Percentiles rank a stretch among this genome's conserved stretches.
phyloP scores from a whole-genome alignment of 2,888 invertebrate genomes.

The Cheilosia variabilis region DNA sequence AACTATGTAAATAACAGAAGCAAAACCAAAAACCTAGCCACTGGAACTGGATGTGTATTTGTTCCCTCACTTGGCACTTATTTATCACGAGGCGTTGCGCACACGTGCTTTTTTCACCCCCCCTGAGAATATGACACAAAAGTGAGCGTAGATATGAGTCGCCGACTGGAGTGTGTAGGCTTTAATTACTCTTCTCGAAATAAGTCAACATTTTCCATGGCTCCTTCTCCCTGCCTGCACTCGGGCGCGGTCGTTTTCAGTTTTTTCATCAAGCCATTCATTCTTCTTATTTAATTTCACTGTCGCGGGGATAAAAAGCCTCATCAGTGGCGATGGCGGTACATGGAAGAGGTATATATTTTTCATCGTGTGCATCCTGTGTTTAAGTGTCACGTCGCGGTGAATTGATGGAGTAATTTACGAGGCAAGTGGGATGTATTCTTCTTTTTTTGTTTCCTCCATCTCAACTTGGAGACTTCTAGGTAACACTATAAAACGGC shows the following conservation, averaged over 20 bases:
- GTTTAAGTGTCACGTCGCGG: constrained; percentile 69
- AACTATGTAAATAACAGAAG: no score
- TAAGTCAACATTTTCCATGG: constrained; percentile 34
- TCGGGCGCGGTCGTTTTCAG: neutral
- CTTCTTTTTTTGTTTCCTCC: neutral
- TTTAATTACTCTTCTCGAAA: constrained; percentile 61
- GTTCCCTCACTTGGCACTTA: neutral
- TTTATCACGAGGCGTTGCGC: neutral
- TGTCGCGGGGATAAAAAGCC: constrained; percentile 20
- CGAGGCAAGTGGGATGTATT: constrained; percentile 48
- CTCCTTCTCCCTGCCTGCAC: neutral
- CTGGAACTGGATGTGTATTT: neutral
- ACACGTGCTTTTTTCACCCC: constrained; percentile 42
- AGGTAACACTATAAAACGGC: constrained; percentile 3
- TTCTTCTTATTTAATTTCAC: constrained; percentile 7
- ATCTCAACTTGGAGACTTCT: neutral
- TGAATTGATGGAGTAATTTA: constrained; percentile 68
- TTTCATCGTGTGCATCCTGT: constrained; percentile 66
- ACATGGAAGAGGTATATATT: constrained; percentile 22
- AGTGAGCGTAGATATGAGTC: neutral
- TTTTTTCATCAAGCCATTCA: constrained; percentile 13
- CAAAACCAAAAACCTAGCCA: neutral
- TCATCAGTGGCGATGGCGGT: neutral
- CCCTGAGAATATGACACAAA: constrained; percentile 12
- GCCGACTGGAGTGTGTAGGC: constrained; percentile 49